Base-by-base conservation (phyloP, 2,113 vertebrate genomes). In the Sterrhoptilus dennistouni region DNA sequence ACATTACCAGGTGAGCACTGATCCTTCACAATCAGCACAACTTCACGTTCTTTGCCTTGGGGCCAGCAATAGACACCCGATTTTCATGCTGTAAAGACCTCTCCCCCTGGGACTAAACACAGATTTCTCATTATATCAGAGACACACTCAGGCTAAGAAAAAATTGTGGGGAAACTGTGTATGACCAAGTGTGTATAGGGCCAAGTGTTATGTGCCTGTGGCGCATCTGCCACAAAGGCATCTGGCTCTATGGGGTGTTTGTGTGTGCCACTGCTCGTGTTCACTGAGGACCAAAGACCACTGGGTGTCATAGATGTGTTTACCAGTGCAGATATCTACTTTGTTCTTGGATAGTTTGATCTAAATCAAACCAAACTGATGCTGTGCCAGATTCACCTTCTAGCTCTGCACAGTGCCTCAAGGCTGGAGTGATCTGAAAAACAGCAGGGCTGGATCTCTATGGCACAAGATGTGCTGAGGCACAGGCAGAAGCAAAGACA, bases 101-200 rank as follows among this genome's bases (percentile, higher is more conserved):
- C 28, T 75, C 2, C 18, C 11, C 75, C 12, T 27, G 15, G 7
- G 21, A 83, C 38, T 79, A 66, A 76, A 18, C 9, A 52, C 3
- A 61, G 14, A 40, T 59, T 66, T 85, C 20, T 74, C 13, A 33
- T 71, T 35, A 21, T 33, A 54, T 71, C 60, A 47, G 42, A 91
- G 14, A 9, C 3, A n/a, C 2, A 27, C 2, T 14, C 1, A 31
- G 18, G 4, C 3, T 7, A 42, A 29, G 38, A 33, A 25, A 22
- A 12, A 18, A 8, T 2, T 15, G 4, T n/a, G 8, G 12, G 4
- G 18, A 2, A 4, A 19, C 5, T 42, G 21, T 23, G 40, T 6
- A 11, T 33, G 20, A 47, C 18, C 50, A 13, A 56, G 18, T 38
- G 38, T 38, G 29, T 50, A 11, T 4, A 57, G 15, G 33, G 5